A percentile compares a stretch with the other conserved stretches of the same genome.
Conservation (phyloP, 2,113 vertebrate species). For the Alaudala cheleensis region DNA sequence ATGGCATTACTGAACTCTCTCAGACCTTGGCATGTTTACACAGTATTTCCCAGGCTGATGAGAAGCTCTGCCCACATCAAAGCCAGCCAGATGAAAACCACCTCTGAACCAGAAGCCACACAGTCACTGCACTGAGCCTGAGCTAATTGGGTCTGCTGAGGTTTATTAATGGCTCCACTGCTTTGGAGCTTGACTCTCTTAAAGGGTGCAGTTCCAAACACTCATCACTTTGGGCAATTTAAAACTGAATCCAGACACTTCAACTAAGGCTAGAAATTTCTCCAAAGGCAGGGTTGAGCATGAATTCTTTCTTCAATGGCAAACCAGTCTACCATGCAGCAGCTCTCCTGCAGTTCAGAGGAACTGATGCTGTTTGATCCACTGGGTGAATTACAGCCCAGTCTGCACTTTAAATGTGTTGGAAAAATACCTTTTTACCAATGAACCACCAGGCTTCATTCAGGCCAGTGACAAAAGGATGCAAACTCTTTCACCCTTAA, state of each 20-base stretch:
- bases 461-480: not conserved
- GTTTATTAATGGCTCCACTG: not conserved
- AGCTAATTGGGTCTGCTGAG: not conserved
- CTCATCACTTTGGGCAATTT: not conserved
- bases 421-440: not conserved
- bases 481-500: not conserved
- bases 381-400: not conserved
- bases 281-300: not conserved
- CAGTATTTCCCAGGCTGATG: not conserved
- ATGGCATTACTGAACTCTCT: not conserved
- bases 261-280: not conserved
- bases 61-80: not conserved
- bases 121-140: not conserved
- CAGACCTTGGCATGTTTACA: not conserved
- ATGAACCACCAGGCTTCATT: not conserved
- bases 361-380: not conserved
- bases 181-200: not conserved
- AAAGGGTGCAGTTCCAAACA: not conserved
- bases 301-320: not conserved
- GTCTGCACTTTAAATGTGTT: not conserved
- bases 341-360: not conserved
- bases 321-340: not conserved
- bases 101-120: not conserved
- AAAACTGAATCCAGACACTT: not conserved
- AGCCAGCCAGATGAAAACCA: constrained; percentile 14